Conservation (phyloP, 2,888 invertebrate genomes). For the Sepioteuthis lessoniana region DNA sequence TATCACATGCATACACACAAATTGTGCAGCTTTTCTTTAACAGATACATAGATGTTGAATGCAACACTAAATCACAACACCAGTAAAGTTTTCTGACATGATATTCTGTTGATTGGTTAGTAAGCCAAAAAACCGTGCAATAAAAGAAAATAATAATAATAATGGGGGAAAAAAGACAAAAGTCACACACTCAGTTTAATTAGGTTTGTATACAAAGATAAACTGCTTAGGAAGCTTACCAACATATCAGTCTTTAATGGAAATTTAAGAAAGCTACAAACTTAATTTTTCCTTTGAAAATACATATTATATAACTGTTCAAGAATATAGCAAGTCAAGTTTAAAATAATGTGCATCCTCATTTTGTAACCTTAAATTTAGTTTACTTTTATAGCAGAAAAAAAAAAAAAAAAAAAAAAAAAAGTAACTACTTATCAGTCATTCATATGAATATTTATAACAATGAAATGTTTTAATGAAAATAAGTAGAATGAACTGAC, state of each 20-base stretch:
- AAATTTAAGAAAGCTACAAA: neutral
- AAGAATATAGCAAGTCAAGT: neutral
- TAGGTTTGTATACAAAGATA: neutral
- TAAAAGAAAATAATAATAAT: neutral
- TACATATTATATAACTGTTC: neutral
- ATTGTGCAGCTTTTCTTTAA: neutral
- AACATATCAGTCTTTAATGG: neutral
- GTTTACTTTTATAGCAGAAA: neutral
- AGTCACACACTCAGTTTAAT: constrained; percentile 25
- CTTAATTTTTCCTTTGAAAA: neutral
- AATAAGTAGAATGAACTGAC: too few relatives aligned
- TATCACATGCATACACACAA: constrained; percentile 23
- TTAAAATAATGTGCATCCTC: neutral
- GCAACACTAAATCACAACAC: constrained; percentile 33
- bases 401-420: neutral
- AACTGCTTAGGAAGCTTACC: too few relatives aligned
- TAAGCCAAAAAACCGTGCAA: constrained; percentile 6
- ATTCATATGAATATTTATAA: too few relatives aligned
- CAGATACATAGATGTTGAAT: constrained; percentile 5
- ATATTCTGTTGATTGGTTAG: constrained; percentile 4
- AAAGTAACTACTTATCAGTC: neutral
- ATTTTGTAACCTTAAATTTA: neutral
- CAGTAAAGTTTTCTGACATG: neutral
- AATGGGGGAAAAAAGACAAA: neutral
- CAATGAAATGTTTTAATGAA: too few relatives aligned